A percentile compares a stretch with the other conserved stretches of the same genome.
Conservation (phyloP, 2,797 vertebrate species). For the Sylvia borin region DNA sequence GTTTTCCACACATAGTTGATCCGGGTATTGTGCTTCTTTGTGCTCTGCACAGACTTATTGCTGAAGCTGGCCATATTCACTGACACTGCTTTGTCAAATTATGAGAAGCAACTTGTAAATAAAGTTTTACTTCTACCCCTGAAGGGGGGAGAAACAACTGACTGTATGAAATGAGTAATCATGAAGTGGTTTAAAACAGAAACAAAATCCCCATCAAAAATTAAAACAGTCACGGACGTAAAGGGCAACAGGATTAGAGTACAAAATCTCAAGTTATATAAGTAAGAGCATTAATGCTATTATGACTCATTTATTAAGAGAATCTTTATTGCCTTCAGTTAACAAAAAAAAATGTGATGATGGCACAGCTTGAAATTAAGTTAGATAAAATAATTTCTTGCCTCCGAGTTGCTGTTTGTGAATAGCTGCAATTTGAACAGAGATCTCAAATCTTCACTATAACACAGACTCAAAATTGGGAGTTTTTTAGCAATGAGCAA, state of each 20-base stretch:
- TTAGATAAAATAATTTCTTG: conserved; percentile 17
- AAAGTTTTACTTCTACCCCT: neutral
- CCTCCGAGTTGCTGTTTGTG: neutral
- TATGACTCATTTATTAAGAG: conserved; percentile 27
- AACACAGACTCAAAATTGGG: neutral
- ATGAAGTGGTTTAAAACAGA: neutral
- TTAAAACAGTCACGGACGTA: neutral
- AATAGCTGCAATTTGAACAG: neutral
- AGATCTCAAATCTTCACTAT: neutral
- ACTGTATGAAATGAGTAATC: neutral
- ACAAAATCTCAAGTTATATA: neutral
- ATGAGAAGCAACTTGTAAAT: neutral
- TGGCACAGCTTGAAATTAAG: neutral
- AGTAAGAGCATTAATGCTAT: neutral
- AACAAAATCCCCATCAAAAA: neutral
- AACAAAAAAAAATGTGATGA: neutral
- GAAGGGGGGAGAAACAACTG: neutral
- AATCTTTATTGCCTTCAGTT: neutral
- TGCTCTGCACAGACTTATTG: neutral
- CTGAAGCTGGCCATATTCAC: neutral
- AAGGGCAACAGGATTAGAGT: conserved; percentile 1
- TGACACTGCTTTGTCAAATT: neutral
- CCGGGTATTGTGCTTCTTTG: neutral
- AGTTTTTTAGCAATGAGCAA: neutral
- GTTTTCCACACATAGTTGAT: neutral